phyloP scores from a whole-genome alignment of 2,797 vertebrate species.

The Anabas testudineus region DNA sequence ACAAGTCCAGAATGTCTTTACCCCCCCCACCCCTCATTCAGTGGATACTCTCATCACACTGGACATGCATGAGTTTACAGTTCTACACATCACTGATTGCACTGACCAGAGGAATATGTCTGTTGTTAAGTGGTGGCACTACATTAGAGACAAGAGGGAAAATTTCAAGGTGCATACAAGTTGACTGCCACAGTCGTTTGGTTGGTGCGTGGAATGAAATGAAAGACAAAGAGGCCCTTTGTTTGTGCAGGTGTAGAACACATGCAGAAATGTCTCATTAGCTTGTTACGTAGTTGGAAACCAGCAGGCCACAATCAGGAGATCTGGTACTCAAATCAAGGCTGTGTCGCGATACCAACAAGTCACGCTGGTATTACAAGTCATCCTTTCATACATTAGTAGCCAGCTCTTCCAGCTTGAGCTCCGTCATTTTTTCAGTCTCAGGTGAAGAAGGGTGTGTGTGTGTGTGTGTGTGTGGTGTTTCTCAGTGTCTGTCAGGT shows the following conservation, averaged over 20 bases:
- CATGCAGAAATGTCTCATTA: constrained; percentile 62
- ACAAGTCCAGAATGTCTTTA: constrained; percentile 26
- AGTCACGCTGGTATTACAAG: constrained; percentile 37
- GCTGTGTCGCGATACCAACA: constrained; percentile 53
- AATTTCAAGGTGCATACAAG: constrained; percentile 64
- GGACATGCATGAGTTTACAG: constrained; percentile 33
- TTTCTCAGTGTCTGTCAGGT: constrained; percentile 40
- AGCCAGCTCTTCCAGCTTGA: constrained; percentile 48
- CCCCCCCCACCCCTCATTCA: neutral
- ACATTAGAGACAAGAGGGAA: constrained; percentile 49
- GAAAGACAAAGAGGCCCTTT: constrained; percentile 30
- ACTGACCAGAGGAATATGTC: constrained; percentile 47
- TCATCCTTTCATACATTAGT: constrained; percentile 83
- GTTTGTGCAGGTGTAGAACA: constrained; percentile 53
- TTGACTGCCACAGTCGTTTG: constrained; percentile 38
- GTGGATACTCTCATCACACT: constrained; percentile 20
- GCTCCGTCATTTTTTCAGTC: constrained; percentile 42
- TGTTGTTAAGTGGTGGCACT: constrained; percentile 39
- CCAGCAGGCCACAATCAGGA: constrained; percentile 34
- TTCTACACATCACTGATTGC: constrained; percentile 54
- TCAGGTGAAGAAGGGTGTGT: constrained; percentile 29
- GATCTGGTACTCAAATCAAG: constrained; percentile 79
- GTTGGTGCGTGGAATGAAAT: constrained; percentile 36
- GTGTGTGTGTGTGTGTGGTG: constrained; percentile 10
- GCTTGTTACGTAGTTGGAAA: constrained; percentile 30